Evolutionary conservation across 2,888 invertebrate species (phyloP).

Genomic region (Parnassius mnemosyne): DNA sequence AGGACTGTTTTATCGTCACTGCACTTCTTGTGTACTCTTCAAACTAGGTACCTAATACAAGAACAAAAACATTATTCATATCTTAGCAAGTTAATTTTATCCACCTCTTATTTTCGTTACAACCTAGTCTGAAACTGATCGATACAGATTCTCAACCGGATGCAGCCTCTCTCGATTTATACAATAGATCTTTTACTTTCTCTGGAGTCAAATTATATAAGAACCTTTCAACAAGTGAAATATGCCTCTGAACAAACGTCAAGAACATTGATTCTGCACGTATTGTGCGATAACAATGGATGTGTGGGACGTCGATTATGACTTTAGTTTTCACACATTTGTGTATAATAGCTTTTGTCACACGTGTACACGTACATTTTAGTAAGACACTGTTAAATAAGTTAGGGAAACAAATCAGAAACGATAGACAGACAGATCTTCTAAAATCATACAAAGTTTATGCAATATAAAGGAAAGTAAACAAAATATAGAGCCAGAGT

Average conservation of each 20-base stretch:
- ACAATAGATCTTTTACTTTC: constrained; percentile 17
- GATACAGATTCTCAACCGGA: no score
- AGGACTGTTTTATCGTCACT: no score
- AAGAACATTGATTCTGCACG: constrained; percentile 8
- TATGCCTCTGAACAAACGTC: constrained; percentile 16
- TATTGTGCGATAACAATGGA: constrained; percentile 17
- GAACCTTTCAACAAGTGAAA: constrained; percentile 23
- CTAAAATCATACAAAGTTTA: no score
- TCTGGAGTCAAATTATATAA: constrained; percentile 16
- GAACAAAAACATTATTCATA: no score
- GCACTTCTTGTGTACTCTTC: no score
- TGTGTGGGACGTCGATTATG: constrained; percentile 15
- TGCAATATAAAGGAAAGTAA: no score
- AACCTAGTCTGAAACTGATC: not conserved
- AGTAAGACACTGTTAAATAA: constrained; percentile 2
- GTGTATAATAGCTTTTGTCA: constrained; percentile 13
- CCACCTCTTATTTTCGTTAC: not conserved
- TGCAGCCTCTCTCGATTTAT: not conserved
- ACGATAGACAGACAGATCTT: not conserved
- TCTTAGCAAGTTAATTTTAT: no score
- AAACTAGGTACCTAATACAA: no score
- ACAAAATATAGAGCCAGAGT: no score
- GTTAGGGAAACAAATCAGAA: not conserved
- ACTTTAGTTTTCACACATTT: constrained; percentile 21
- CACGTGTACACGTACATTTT: constrained; percentile 2